Evolutionary conservation across 92 coral and sea anemone genomes (phyloP).

Genomic region (Micromussa lordhowensis): DNA sequence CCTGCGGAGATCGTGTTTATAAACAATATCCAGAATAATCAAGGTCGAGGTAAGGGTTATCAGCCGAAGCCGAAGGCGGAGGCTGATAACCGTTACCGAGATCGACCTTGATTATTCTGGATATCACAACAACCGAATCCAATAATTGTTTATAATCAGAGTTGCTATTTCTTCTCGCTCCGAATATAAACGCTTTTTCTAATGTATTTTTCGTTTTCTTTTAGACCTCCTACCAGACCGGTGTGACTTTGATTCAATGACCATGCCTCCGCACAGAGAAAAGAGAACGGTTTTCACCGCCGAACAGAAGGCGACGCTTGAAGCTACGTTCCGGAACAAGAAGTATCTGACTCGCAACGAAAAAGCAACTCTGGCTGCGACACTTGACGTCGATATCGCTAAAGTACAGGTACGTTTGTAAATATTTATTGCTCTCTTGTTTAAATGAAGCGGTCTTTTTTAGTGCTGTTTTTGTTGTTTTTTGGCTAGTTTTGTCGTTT

Average conservation of each 20-base stretch:
- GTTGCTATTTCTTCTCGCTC: too few species aligned
- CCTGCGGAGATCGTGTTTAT: not conserved
- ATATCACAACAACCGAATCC: too few species aligned
- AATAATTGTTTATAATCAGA: too few species aligned
- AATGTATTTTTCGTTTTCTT: not conserved
- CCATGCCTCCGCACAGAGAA: not conserved
- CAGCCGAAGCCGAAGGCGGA: too few species aligned
- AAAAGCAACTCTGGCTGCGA: not conserved
- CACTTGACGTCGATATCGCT: not conserved
- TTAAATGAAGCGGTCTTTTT: not conserved
- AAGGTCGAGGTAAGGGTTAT: too few species aligned
- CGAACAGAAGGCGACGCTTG: conserved; percentile 4
- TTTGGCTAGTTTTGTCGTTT: too few species aligned
- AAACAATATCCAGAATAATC: too few species aligned
- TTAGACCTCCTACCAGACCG: not conserved
- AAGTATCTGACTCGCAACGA: conserved; percentile 2
- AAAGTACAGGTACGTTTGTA: conserved; percentile 26
- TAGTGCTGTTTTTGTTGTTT: too few species aligned
- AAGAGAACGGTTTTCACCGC: not conserved
- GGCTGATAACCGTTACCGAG: too few species aligned
- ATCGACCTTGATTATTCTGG: too few species aligned
- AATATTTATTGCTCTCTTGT: not conserved
- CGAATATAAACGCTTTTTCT: not conserved
- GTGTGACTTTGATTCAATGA: not conserved
- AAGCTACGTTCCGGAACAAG: conserved; percentile 10